Evolutionary conservation across 53 echinoderm and acorn worm species (phyloP), one percentile per base, ranked within the genome.

Genomic region (Henricia sp.): DNA sequence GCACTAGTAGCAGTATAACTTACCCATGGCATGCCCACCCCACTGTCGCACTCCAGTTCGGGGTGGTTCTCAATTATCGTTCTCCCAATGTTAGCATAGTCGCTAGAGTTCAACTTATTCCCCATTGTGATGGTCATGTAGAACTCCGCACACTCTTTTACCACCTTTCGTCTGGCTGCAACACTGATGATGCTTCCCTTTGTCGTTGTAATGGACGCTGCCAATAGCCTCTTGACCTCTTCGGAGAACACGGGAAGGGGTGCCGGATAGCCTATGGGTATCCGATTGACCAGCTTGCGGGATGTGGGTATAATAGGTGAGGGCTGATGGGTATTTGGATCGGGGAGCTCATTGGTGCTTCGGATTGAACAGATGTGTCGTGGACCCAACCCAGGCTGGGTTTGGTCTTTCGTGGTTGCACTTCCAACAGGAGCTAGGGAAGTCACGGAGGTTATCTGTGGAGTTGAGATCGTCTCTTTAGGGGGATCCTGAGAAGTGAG

Each of bases 71-170:
- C 84, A 3, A 90, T 71, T 27, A 93, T 65, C 3, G 93, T 93
- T 67, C 87, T 87, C 40, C 93, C 90, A 78, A 93, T 93, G 82
- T 93, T 93, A 4, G 80, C 77, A 64, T 93, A 93, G 46, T 87
- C 90, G 6, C 84, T 84, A 21, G 84, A 87, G 37, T 67, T 90
- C 4, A 90, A 84, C 35, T 80, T 93, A 26, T 87, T 90, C 3
- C 76, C 76, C 38, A 29, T 57, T 59, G 84, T 88, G 32, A 93
- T 84, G 36, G 55, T 68, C 77, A 93, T 78, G 73, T 90, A 93
- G 34, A 90, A 93, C 84, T 84, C 80, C 14, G 90, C 87, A 41
- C 87, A 87, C 40, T 90, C 93, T 34, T 84, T 71, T 6, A 87
- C 82, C 28, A 93, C 71, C 28, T 87, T 76, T 52, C 84, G 84